phyloP scores from a whole-genome alignment of 2,113 vertebrate genomes.

The Lepus americanus region DNA sequence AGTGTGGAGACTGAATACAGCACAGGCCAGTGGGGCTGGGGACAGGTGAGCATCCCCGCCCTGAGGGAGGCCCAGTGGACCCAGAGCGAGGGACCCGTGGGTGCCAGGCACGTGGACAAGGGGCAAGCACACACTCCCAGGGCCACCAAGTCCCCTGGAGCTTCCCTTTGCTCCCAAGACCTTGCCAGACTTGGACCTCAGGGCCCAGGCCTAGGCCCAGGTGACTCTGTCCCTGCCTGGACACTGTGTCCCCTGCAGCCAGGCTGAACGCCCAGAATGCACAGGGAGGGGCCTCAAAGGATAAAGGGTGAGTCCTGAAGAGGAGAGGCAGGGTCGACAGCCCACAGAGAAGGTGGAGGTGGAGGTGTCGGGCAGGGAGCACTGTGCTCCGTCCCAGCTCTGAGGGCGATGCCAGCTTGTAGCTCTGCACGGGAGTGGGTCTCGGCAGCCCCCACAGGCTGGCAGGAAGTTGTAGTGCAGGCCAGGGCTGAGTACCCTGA shows the following conservation, averaged over 20 bases:
- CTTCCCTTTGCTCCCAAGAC: background rate
- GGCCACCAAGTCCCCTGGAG: background rate
- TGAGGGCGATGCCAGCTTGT: background rate
- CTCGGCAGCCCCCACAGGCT: background rate
- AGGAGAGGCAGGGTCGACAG: background rate
- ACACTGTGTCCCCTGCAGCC: fast-evolving
- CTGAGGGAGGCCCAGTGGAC: background rate
- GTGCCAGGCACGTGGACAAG: fast-evolving
- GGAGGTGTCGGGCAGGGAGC: too few species aligned
- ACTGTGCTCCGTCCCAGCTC: background rate
- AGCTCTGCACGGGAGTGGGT: background rate
- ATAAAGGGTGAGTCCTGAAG: background rate
- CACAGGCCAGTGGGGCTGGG: too few species aligned
- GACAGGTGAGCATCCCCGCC: background rate
- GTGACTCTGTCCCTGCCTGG: background rate
- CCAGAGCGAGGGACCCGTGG: fast-evolving
- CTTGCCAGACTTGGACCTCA: background rate
- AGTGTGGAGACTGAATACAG: background rate
- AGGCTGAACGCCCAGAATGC: background rate
- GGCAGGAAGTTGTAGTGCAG: background rate
- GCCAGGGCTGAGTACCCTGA: background rate
- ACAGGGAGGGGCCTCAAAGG: background rate
- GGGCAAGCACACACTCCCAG: too few species aligned
- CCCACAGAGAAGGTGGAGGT: too few species aligned
- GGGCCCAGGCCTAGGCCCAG: background rate